A percentile compares a stretch with the other conserved stretches of the same genome.
phyloP scores from a whole-genome alignment of 2,888 invertebrate species.

The Erebia ligea region DNA sequence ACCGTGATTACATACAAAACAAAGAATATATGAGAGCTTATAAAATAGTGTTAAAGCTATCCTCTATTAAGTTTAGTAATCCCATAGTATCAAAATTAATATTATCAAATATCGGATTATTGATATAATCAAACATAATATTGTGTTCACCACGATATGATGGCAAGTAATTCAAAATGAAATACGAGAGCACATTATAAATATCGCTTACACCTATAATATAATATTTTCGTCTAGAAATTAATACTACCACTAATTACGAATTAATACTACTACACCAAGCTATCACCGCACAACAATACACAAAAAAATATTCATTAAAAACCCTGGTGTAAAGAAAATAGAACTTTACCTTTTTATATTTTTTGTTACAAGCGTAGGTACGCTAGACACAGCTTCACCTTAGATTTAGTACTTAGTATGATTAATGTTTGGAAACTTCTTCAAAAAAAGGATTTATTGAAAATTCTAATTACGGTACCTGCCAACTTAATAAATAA shows the following conservation, averaged over 20 bases:
- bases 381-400: too few species aligned
- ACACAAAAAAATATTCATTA: neutral
- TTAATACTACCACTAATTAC: too few species aligned
- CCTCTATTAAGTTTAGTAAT: too few species aligned
- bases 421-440: neutral
- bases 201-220: neutral
- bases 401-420: neutral
- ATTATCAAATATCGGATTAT: too few species aligned
- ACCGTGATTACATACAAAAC: too few species aligned
- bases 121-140: too few species aligned
- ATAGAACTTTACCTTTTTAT: neutral
- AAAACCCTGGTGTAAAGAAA: neutral
- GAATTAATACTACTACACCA: too few species aligned
- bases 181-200: neutral
- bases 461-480: neutral
- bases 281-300: neutral
- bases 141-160: neutral
- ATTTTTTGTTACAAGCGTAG: too few species aligned
- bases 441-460: neutral
- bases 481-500: constrained; percentile 6
- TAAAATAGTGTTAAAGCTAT: too few species aligned
- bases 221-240: neutral
- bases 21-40: too few species aligned
- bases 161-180: neutral
- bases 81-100: too few species aligned